Evolutionary conservation across 2,797 vertebrate species (phyloP).

Genomic region (Anisognathus igniventris): DNA sequence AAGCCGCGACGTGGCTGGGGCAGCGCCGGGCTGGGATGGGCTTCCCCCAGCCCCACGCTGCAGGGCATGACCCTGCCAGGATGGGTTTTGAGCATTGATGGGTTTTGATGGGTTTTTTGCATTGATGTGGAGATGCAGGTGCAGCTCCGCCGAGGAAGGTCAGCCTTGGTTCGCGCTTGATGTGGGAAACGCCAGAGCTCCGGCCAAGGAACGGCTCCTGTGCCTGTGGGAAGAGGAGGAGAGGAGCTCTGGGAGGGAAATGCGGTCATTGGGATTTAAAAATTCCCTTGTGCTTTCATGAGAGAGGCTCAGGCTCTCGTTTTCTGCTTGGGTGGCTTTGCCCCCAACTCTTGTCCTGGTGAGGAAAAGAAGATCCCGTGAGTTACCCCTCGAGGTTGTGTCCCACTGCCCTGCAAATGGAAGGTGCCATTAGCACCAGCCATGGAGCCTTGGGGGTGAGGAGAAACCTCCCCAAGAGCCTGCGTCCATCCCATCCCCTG

Average conservation of each 20-base stretch:
- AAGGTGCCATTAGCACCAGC: not conserved
- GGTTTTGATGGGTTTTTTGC: not conserved
- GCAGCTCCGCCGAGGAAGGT: not conserved
- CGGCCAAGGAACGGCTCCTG: accelerated
- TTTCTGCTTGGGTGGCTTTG: not conserved
- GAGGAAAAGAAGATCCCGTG: not conserved
- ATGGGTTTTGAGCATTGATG: not conserved
- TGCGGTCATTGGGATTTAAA: not conserved
- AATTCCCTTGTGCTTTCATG: not conserved
- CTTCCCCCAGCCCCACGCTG: not conserved
- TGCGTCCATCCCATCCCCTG: not conserved
- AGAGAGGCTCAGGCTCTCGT: not conserved
- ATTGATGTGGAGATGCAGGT: accelerated
- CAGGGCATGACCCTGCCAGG: not conserved
- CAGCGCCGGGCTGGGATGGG: not conserved
- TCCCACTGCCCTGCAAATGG: not conserved
- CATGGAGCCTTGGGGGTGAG: not conserved
- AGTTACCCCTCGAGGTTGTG: not conserved
- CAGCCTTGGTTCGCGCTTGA: not conserved
- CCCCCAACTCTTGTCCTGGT: accelerated
- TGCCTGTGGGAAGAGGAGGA: accelerated
- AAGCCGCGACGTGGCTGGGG: not conserved
- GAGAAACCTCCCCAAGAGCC: not conserved
- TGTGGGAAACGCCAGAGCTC: not conserved
- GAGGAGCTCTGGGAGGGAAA: not conserved